Percentiles rank a stretch among this genome's conserved stretches.
Conservation (phyloP, 2,888 invertebrate species). For the Hydriomena furcata region DNA sequence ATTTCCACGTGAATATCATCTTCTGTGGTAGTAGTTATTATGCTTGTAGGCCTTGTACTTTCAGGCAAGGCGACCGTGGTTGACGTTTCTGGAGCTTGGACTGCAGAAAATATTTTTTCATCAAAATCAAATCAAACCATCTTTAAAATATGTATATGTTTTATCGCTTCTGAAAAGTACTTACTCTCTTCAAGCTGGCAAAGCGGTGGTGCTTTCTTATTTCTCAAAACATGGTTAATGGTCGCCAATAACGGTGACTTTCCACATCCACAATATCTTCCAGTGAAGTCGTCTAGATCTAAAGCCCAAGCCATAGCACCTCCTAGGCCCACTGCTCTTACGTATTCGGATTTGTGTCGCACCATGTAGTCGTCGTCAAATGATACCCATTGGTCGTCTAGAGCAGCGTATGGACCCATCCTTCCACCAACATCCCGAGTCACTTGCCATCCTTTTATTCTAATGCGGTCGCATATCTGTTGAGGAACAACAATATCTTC, state of each 20-base stretch:
- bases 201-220: constrained; percentile 85
- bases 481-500: constrained; percentile 1
- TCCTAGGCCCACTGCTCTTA: constrained; percentile 90
- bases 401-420: constrained; percentile 94
- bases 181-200: constrained; percentile 70
- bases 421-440: constrained; percentile 90
- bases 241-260: constrained; percentile 90
- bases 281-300: constrained; percentile 93
- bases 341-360: constrained; percentile 91
- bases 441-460: constrained; percentile 89
- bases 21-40: constrained; percentile 27
- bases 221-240: constrained; percentile 91
- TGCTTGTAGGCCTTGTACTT: constrained; percentile 23
- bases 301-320: constrained; percentile 96
- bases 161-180: no score
- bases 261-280: constrained; percentile 90
- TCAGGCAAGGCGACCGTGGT: constrained; percentile 26
- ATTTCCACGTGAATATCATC: constrained; percentile 27
- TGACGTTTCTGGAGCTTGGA: constrained; percentile 32
- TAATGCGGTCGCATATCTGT: constrained; percentile 91
- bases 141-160: no score
- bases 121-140: no score
- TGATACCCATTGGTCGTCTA: constrained; percentile 95
- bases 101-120: constrained; percentile 13
- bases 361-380: constrained; percentile 95